phyloP scores from a whole-genome alignment of 2,797 vertebrate genomes.

The Rhabdomys pumilio region DNA sequence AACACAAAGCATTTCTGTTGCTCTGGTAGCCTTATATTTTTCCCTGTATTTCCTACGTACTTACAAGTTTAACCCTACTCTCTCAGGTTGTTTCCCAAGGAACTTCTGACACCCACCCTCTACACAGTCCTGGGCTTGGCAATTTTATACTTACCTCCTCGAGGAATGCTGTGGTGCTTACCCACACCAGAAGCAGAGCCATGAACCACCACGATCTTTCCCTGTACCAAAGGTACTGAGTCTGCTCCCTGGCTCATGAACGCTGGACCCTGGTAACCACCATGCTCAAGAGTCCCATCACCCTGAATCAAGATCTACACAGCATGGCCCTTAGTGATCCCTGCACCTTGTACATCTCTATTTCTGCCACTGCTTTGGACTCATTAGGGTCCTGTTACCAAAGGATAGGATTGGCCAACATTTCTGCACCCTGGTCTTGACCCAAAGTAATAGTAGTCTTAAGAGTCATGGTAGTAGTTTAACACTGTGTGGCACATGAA shows the following conservation, averaged over 20 bases:
- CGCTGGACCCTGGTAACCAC: no score
- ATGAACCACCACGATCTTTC: no score
- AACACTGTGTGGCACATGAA: not conserved
- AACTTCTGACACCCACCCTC: accelerated
- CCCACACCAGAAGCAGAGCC: not conserved
- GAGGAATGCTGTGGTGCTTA: not conserved
- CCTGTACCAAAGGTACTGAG: accelerated
- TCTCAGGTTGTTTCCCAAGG: no score
- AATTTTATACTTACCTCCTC: not conserved
- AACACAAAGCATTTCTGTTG: not conserved
- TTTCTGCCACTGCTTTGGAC: not conserved
- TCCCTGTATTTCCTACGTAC: not conserved
- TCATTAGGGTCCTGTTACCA: not conserved
- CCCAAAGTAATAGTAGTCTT: not conserved
- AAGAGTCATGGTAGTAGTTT: not conserved
- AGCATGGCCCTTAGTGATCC: not conserved
- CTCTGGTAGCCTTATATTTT: not conserved
- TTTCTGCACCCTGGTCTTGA: not conserved
- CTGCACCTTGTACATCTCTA: not conserved
- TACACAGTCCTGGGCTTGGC: not conserved
- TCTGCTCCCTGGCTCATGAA: not conserved
- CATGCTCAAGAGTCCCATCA: no score
- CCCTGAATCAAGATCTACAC: not conserved
- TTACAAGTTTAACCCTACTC: not conserved
- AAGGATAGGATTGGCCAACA: not conserved